Base-by-base conservation (phyloP, 2,797 vertebrate genomes). In the Calcarius lapponicus region DNA sequence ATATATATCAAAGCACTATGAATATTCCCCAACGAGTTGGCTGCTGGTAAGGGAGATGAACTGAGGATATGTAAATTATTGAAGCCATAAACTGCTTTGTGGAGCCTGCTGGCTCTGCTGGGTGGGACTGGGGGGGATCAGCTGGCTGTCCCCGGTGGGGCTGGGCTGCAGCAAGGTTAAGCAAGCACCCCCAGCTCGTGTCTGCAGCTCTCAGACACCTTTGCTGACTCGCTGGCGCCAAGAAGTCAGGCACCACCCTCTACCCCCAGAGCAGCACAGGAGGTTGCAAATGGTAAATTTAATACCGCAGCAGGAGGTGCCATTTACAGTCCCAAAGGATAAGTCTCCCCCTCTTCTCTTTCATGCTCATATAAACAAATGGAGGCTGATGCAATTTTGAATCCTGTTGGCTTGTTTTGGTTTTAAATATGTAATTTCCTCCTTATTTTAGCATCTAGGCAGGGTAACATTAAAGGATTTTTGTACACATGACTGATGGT, bases 1-100 rank as follows among this genome's bases (percentile, higher is more conserved):
- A 18, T 25, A 21, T 14, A 25, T 73, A 24, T 15, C 81, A 94
- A 92, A 86, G 75, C 72, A 85, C 67, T 86, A 94, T 80, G 65
- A 91, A 89, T 90, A 91, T 80, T 97, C 96, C 86, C 95, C 79
- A 82, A 92, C 93, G 97, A 98, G 97, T 83, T 96, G 97, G 86
- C 93, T 94, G 86, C 96, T 94, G 97, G 96, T 97, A 98, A 98
- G 95, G 92, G 94, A 98, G 97, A 97, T 97, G 97, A 98, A 97
- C 94, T 87, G 97, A 98, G 97, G 96, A 88, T 95, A 83, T 95
- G 97, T 98, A 97, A 98, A 98, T 98, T 98, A 98, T 98, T 98
- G 97, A 98, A 98, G 96, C 96, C 80, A 80, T 72, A 80, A 93
- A 95, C 96, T 95, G 96, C 93, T 97, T 97, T 81, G 92, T 97